Base-by-base conservation (phyloP, 2,888 invertebrate genomes). In the Eristalinus aeneus region DNA sequence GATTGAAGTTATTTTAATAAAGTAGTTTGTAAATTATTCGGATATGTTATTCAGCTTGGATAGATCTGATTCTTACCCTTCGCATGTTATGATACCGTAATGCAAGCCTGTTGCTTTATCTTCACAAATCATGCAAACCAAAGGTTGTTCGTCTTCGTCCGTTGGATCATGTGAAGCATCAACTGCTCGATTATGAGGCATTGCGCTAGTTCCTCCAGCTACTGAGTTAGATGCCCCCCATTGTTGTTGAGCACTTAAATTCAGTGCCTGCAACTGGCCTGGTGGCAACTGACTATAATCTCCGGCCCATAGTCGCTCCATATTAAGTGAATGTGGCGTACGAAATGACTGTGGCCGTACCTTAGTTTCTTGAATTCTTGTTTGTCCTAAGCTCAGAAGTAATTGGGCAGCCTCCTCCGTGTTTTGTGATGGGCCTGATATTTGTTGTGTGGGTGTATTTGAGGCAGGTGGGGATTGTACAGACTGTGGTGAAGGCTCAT, bases 11-110 rank as follows among this genome's bases (percentile, higher is more conserved):
- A n/a, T n/a, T n/a, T n/a, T n/a, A n/a, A n/a, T n/a, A n/a, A n/a
- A 39, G 8, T 10, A 12, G 11, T n/a, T 39, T n/a, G n/a, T 12
- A 10, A 1, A 39, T 4, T 12, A 10, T 39, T 39, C 2, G 39
- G 12, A 12, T 39, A 39, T 10, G 39, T 39, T 39, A 39, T 10
- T 22, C 11, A 56, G 46, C 1, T 16, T n/a, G n/a, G n/a, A 0
- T 39, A 8, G 2, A 16, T 8, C 1, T 32, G 11, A 6, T n/a
- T n/a, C 92, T 91, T 89, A 92, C 92, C 99, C 99, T 94, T 99
- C 99, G 93, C 99, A 99, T 77, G 99, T 99, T 91, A 99, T 98
- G 92, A 99, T 99, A 88, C 99, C 99, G 92, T 99, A 99, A 93
- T 99, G 99, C 77, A 99, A 94, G 34, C 99, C 99, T 2, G 99